Evolutionary conservation across 2,888 invertebrate genomes (phyloP).

Genomic region (Coenonympha arcania): DNA sequence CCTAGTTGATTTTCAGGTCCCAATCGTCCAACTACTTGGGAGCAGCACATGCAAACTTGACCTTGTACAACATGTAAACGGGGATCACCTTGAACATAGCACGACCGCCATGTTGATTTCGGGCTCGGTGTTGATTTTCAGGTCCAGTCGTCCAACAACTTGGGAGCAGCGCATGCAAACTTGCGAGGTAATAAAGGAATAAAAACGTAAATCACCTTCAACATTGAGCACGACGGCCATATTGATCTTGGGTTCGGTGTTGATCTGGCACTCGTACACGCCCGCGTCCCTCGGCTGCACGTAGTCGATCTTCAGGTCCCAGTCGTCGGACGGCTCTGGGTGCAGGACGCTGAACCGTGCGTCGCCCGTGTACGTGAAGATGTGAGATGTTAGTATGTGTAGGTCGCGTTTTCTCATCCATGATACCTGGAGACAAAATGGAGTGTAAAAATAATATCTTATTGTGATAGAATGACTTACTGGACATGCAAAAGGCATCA

Average conservation of each 20-base stretch:
- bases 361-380: constrained; percentile 91
- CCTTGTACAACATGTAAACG: too few species aligned
- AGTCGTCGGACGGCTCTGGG: constrained; percentile 87
- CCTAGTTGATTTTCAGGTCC: too few species aligned
- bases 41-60: too few species aligned
- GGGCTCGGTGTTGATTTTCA: constrained; percentile 87
- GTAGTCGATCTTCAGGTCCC: constrained; percentile 88
- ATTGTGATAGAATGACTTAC: too few species aligned
- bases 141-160: constrained; percentile 88
- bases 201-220: constrained; percentile 77
- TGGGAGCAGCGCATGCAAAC: too few species aligned
- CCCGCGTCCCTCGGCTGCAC: constrained; percentile 89
- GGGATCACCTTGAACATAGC: too few species aligned
- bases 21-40: too few species aligned
- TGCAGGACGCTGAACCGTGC: constrained; percentile 88
- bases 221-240: constrained; percentile 85
- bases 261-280: constrained; percentile 91
- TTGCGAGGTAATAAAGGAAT: too few species aligned
- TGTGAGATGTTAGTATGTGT: constrained; percentile 85
- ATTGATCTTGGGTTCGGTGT: constrained; percentile 91
- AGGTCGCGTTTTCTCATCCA: constrained; percentile 88
- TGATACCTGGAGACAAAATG: constrained; percentile 76
- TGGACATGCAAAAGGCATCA: too few species aligned
- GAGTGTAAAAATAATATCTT: not conserved
- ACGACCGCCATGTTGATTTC: too few species aligned